Conservation (phyloP, 2,888 invertebrate genomes). For the Schizaphis graminum region DNA sequence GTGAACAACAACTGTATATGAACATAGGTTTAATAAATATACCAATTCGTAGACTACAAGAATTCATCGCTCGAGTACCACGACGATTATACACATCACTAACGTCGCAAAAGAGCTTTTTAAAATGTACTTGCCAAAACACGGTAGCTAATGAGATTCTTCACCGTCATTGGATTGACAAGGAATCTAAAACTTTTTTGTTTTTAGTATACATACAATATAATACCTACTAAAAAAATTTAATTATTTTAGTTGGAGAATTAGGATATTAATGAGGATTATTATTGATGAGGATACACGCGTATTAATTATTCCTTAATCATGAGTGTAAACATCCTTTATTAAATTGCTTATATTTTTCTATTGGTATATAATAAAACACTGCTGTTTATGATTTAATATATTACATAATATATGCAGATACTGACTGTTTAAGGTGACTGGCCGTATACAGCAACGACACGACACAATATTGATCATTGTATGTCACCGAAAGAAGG, state of each 20-base stretch:
- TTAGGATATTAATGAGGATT: background rate
- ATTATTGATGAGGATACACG: background rate
- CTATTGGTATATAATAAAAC: background rate
- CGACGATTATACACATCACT: background rate
- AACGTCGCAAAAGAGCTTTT: slow-evolving; percentile 7
- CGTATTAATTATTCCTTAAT: background rate
- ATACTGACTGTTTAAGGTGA: background rate
- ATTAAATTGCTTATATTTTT: background rate
- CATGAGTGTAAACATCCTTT: background rate
- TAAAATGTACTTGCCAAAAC: slow-evolving; percentile 18
- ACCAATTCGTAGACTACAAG: background rate
- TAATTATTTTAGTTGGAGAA: too few species aligned
- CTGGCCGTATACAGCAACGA: background rate
- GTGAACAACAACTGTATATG: background rate
- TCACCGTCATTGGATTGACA: background rate
- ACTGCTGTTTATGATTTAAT: background rate
- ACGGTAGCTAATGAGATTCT: slow-evolving; percentile 22
- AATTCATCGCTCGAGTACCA: slow-evolving; percentile 11
- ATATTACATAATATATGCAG: background rate
- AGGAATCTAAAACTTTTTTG: background rate
- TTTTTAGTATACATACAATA: background rate
- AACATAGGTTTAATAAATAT: background rate
- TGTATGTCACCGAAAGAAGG: background rate
- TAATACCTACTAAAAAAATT: too few species aligned
- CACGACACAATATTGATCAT: slow-evolving; percentile 32